These are phyloP conservation scores for Xiphorhynchus erythropygius DNA, from an alignment of 2,797 vertebrate genomes.

Conservation along the genomic window DNA sequence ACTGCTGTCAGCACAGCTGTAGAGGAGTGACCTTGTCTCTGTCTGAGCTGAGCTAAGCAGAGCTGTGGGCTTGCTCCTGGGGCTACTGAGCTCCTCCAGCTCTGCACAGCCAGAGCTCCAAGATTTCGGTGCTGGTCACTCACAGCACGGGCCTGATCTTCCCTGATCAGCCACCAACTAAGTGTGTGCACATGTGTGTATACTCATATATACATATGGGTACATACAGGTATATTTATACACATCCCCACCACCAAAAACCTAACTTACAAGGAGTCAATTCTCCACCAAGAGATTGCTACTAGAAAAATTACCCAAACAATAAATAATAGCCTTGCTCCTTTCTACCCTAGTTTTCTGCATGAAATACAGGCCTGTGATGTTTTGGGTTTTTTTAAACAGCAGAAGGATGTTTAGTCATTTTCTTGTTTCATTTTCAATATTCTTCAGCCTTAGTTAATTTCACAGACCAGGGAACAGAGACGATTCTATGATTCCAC, in stretches of 20 bases:
- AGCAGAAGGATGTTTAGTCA: background rate
- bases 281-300: background rate
- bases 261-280: background rate
- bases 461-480: slow-evolving; percentile 52
- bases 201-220: background rate
- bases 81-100: background rate
- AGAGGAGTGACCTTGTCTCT: background rate
- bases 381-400: background rate
- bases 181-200: background rate
- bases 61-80: background rate
- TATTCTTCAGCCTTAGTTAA: slow-evolving; percentile 30
- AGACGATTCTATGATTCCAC: slow-evolving; percentile 27
- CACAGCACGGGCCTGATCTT: background rate
- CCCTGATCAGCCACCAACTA: background rate
- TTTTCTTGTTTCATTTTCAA: slow-evolving; percentile 24
- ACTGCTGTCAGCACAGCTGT: background rate
- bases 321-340: background rate
- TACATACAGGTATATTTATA: background rate
- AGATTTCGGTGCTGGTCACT: background rate
- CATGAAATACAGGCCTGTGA: background rate
- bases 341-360: background rate
- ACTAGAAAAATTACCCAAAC: background rate
- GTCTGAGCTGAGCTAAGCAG: rapidly evolving
- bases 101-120: background rate
- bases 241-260: background rate